Evolutionary conservation across 2,113 vertebrate species (phyloP), one percentile per base, ranked within the genome.

Genomic region (Rhadina sibilatrix): DNA sequence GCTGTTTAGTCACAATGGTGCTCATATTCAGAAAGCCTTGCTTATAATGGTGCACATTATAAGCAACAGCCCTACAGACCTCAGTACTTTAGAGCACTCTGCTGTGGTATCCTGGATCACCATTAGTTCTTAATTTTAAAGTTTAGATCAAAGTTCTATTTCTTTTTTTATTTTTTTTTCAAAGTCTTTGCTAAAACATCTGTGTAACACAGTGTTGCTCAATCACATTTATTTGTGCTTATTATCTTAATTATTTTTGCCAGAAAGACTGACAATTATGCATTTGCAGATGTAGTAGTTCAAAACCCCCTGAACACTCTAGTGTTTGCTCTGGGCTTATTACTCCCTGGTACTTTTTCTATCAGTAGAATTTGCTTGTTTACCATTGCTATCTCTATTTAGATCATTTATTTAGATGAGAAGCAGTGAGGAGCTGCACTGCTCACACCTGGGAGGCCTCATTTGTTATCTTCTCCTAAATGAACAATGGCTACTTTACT

Each of bases 191-290:
- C 20, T 90, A 75, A 90, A 92, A 49, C 7, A 15, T 38, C 37
- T 83, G 31, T n/a, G n/a, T 20, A 78, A 49, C 20, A 60, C 13
- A 37, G 50, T 44, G 77, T 37, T 85, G 49, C 47, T 83, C 74
- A 61, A 59, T 38, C 63, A 19, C 66, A 77, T 92, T 89, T 96
- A 91, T 95, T 96, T 96, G 83, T 44, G 35, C 50, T 89, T 91
- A 93, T 96, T 91, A 94, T 87, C 89, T 89, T 56, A 71, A 95
- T 95, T 97, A 78, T 92, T 95, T 96, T 94, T 87, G 50, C 76
- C 59, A 68, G 57, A 82, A 95, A 93, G 69, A 42, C 63, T 89
- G 83, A 75, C 91, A 94, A 89, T 90, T 85, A 77, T 33, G 37
- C 74, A 80, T 96, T 75, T 83, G 56, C 84, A 79, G 59, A 93